Percentiles rank a stretch among this genome's conserved stretches.
Evolutionary conservation across 2,888 invertebrate species (phyloP).

Genomic region (Hemithea aestivaria): DNA sequence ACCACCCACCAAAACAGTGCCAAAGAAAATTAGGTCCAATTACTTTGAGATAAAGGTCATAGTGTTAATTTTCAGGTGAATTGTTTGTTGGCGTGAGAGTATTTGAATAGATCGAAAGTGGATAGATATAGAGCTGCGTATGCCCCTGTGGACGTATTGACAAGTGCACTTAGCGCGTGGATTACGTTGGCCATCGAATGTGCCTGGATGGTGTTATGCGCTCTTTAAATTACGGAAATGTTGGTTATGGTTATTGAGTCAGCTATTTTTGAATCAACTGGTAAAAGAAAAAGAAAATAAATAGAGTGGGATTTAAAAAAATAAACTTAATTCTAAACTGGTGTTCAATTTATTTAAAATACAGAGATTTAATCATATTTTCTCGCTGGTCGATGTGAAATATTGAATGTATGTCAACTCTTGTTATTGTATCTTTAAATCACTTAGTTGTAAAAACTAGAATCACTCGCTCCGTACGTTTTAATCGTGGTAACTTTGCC

Average conservation of each 20-base stretch:
- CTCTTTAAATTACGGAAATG: conserved; percentile 3
- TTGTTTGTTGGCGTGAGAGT: conserved; percentile 26
- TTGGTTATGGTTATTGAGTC: background rate
- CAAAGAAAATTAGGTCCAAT: conserved; percentile 19
- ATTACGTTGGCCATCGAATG: conserved; percentile 48
- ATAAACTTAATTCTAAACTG: too few relatives aligned
- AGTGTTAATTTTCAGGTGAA: background rate
- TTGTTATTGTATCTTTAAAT: too few relatives aligned
- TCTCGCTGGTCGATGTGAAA: too few relatives aligned
- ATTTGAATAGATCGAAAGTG: conserved; percentile 58
- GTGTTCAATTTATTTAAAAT: too few relatives aligned
- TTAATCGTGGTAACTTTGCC: too few relatives aligned
- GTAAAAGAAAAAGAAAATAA: too few relatives aligned
- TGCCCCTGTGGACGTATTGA: conserved; percentile 56
- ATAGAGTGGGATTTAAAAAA: too few relatives aligned
- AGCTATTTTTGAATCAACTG: too few relatives aligned
- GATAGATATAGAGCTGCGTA: conserved; percentile 39
- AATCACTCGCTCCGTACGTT: too few relatives aligned
- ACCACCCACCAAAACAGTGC: conserved; percentile 6
- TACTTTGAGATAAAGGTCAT: conserved; percentile 9
- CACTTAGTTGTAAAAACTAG: too few relatives aligned
- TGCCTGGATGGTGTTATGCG: conserved; percentile 39
- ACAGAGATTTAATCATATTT: too few relatives aligned
- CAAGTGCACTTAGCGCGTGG: conserved; percentile 65
- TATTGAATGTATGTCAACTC: too few relatives aligned